Evolutionary conservation across 1,140 invertebrate species (phyloP), one percentile per base, ranked within the genome.

Genomic region (Thaumatotibia leucotreta): DNA sequence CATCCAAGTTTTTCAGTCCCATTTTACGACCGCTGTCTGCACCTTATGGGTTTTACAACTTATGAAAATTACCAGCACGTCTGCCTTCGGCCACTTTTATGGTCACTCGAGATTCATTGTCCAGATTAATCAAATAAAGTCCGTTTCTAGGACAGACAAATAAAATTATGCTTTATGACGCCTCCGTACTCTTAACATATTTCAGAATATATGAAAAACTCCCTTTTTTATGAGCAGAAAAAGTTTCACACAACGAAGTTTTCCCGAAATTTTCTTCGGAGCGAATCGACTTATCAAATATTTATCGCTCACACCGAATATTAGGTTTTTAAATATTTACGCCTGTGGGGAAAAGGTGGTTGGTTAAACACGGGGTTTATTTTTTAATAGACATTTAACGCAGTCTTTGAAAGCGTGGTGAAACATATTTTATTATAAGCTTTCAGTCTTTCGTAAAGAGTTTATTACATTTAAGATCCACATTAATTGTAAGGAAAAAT

Each of bases 231-330:
- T 23, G 62, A 39, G 52, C n/a, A 62, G 58, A 33, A 62, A 65
- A 61, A 64, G 33, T 65, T 68, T 58, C 61, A 63, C 63, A 22
- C 33, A 63, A 52, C 62, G 29, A 14, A 24, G 29, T 39, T 33
- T 68, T 33, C 32, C 72, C 65, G 68, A 72, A 75, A 74, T 72
- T 68, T 66, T 74, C 66, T 73, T 73, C 71, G 54, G 64, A 65
- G 67, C 68, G 68, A 73, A 77, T 69, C 70, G 68, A 64, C 68
- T 74, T 65, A 66, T 64, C 69, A 70, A 71, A 70, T 68, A 73
- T 75, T 70, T 77, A 74, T 77, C 67, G 63, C 70, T 72, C 68
- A 61, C 24, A 65, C 64, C 66, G 64, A 72, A 74, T 74, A 66
- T 66, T 35, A 50, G 54, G 65, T 24, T 63, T 72, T 58, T 58